Base-by-base conservation (phyloP, 2,113 vertebrate genomes). In the Psilopogon haemacephalus region DNA sequence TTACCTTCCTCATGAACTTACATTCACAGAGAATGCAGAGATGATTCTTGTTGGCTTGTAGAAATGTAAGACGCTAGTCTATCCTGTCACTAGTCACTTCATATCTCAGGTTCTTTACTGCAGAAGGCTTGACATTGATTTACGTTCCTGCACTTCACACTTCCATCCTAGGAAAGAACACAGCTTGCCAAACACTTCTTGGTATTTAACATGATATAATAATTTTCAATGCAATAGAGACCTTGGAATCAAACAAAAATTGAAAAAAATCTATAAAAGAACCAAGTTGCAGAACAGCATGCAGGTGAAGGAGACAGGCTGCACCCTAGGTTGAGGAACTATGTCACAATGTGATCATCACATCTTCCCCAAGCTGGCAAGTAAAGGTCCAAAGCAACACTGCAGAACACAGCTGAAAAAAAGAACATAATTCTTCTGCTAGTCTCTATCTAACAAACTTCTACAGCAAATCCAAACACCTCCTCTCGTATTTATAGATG, bases 401-500 rank as follows among this genome's bases (percentile, higher is more conserved):
- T 28, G 1, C 56, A 94, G 75, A 19, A 59, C 20, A 70, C 23
- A 58, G 35, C 86, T 15, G 17, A 75, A 85, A 75, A 75, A 90
- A 48, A 68, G 23, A 91, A 87, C 35, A 80, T 78, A 2, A 12
- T 56, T 82, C 74, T 82, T 55, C 81, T 87, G 77, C 2, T 23
- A 55, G 37, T 73, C 24, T 44, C 85, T 89, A 70, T 59, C 63
- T 85, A 83, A 82, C 32, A 86, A 85, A 75, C 55, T 60, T 83
- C 52, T 79, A 60, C 9, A 4, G 78, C 28, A 96, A 90, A 94
- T 84, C 95, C 90, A 93, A 96, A 95, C 93, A 96, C 65, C 56
- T 24, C 3, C 8, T 48, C 84, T 86, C 73, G 62, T 96, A 96
- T 94, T 95, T 95, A 95, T 81, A 94, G 90, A 95, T 71, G 52